These are phyloP conservation scores for Liasis olivaceus DNA, from an alignment of 2,797 vertebrate species.

Conservation along the genomic window DNA sequence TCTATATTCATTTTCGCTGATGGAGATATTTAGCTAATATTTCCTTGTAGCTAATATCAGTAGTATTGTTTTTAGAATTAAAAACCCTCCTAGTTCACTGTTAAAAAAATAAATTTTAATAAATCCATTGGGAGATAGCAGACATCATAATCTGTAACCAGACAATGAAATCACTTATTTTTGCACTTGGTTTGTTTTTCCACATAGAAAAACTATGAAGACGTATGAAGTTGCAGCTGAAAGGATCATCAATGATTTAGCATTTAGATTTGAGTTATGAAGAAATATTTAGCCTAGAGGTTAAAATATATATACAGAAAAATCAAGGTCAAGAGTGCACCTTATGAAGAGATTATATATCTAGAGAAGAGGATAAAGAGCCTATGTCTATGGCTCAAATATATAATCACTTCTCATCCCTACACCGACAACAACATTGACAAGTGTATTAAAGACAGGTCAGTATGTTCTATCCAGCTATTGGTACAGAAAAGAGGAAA, in stretches of 20 bases:
- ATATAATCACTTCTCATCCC: slow-evolving; percentile 41
- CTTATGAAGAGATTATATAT: slow-evolving; percentile 49
- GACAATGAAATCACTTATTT: slow-evolving; percentile 27
- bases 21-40: neutral
- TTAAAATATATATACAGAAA: slow-evolving; percentile 54
- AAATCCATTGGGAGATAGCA: slow-evolving; percentile 13
- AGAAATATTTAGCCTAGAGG: slow-evolving; percentile 56
- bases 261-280: slow-evolving; percentile 60
- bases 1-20: neutral
- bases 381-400: slow-evolving; percentile 10
- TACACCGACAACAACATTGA: slow-evolving; percentile 35
- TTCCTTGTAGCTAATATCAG: neutral
- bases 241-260: slow-evolving; percentile 50
- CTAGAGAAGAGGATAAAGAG: slow-evolving; percentile 45
- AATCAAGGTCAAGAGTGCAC: slow-evolving; percentile 57
- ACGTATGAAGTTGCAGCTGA: slow-evolving; percentile 39
- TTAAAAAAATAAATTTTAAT: slow-evolving; percentile 5
- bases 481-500: neutral
- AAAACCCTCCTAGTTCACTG: slow-evolving; percentile 15
- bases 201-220: slow-evolving; percentile 48
- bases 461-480: neutral
- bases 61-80: slow-evolving; percentile 1
- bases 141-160: slow-evolving; percentile 38
- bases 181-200: slow-evolving; percentile 44
- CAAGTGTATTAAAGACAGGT: slow-evolving; percentile 28